Conservation (phyloP, 2,797 vertebrate species). For the Hippoglossus hippoglossus region DNA sequence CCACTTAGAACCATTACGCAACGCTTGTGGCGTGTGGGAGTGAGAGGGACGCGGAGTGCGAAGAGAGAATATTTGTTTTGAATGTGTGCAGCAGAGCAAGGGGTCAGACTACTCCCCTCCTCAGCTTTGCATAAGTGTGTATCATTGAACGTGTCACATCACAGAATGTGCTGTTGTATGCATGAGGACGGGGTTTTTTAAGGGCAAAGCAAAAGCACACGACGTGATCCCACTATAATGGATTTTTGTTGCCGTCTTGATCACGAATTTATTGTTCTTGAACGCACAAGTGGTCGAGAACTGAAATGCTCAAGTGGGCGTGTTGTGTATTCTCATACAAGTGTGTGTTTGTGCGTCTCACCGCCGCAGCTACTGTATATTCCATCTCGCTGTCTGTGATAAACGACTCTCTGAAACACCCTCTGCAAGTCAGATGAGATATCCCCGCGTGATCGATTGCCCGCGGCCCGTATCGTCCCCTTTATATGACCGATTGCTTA, state of each 20-base stretch:
- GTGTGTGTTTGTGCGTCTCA: constrained; percentile 1
- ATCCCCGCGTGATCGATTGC: constrained; percentile 62
- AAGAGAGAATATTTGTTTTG: constrained; percentile 36
- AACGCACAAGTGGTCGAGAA: too few relatives aligned
- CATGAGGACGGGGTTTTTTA: not conserved
- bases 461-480: constrained; percentile 23
- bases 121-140: constrained; percentile 4
- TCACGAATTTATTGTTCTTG: too few relatives aligned
- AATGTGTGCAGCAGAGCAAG: constrained; percentile 17
- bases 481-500: constrained; percentile 47
- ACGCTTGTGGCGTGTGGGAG: constrained; percentile 52
- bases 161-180: not conserved
- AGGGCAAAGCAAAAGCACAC: not conserved
- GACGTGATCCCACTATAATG: not conserved
- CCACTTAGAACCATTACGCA: constrained; percentile 74
- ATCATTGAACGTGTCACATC: not conserved
- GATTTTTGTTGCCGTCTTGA: too few relatives aligned
- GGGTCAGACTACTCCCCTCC: not conserved
- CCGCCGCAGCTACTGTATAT: constrained; percentile 29
- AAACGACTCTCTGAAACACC: constrained; percentile 60
- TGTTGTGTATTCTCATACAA: constrained; percentile 27
- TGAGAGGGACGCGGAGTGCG: not conserved
- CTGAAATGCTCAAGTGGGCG: too few relatives aligned
- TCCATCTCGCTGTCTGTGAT: constrained; percentile 54
- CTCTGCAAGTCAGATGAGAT: constrained; percentile 74